Conservation (phyloP, 2,797 vertebrate genomes). For the Amphiprion clarkii region DNA sequence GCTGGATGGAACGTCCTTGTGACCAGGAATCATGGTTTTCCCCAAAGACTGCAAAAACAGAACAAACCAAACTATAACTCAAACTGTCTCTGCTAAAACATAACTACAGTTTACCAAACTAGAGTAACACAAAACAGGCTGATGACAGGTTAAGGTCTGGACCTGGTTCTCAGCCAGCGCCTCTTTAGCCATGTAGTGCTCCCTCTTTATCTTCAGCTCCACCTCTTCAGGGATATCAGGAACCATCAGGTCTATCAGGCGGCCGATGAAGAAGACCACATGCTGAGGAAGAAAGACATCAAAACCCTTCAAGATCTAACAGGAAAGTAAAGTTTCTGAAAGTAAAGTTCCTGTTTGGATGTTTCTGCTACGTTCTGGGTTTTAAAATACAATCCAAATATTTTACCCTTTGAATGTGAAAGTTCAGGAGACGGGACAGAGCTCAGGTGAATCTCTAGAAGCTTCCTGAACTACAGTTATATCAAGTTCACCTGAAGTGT, state of each 20-base stretch:
- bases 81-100: neutral
- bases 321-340: neutral
- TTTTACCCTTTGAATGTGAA: too few species aligned
- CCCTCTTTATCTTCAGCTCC: conserved; percentile 86
- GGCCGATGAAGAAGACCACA: conserved; percentile 85
- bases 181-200: conserved; percentile 85
- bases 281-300: conserved; percentile 72
- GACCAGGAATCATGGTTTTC: conserved; percentile 14
- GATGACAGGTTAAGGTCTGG: too few species aligned
- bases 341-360: too few species aligned
- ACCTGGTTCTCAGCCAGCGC: conserved; percentile 85
- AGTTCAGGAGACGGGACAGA: too few species aligned
- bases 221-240: conserved; percentile 85
- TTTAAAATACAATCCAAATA: too few species aligned
- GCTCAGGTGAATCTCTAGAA: too few species aligned
- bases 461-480: too few species aligned
- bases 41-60: conserved; percentile 52
- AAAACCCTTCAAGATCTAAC: neutral
- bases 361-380: too few species aligned
- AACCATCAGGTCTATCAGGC: conserved; percentile 84
- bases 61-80: neutral
- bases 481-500: neutral
- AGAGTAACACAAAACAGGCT: neutral
- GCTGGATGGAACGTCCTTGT: neutral
- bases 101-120: neutral